Conservation (phyloP, 2,888 invertebrate species). For the Lepas anatifera region DNA sequence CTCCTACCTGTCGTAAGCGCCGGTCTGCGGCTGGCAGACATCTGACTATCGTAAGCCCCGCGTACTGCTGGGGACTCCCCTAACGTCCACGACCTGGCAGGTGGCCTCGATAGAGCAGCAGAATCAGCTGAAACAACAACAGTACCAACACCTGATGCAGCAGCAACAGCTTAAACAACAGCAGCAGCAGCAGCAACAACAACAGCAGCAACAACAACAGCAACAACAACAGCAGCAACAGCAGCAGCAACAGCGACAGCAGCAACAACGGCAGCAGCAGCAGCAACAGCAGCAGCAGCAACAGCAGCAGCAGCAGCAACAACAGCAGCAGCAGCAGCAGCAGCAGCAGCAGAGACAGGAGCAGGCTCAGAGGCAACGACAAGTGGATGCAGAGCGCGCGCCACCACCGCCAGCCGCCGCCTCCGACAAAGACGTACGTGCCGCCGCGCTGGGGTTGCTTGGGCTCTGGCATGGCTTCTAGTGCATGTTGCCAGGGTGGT, state of each 20-base stretch:
- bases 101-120: background rate
- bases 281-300: background rate
- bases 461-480: no score
- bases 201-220: background rate
- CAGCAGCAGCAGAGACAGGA: no score
- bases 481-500: no score
- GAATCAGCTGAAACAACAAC: conserved; percentile 57
- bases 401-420: background rate
- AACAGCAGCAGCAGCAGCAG: background rate
- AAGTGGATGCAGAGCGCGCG: background rate
- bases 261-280: background rate
- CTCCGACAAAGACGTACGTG: conserved; percentile 4
- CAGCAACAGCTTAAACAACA: conserved; percentile 53
- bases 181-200: conserved; percentile 46
- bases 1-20: no score
- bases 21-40: no score
- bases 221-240: background rate
- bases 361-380: background rate
- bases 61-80: no score
- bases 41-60: no score
- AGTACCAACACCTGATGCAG: conserved; percentile 54
- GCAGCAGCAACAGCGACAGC: background rate
- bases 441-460: no score
- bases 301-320: background rate
- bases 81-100: background rate